Conservation (phyloP, 2,888 invertebrate species). For the Ophion ellenae region DNA sequence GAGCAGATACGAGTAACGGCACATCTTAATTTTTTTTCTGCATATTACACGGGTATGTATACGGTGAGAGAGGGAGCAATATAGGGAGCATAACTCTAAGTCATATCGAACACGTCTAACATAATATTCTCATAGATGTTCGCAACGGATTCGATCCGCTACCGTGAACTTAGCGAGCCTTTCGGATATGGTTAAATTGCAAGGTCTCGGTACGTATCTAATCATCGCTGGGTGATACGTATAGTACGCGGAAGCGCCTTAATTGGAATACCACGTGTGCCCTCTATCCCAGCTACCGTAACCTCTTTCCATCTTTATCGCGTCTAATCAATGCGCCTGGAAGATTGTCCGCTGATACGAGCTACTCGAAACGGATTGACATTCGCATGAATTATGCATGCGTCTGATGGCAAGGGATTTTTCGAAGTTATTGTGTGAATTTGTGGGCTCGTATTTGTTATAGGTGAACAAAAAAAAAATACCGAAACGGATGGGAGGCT, state of each 20-base stretch:
- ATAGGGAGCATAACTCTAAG: slow-evolving; percentile 1
- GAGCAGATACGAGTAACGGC: slow-evolving; percentile 55
- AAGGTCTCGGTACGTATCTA: slow-evolving; percentile 67
- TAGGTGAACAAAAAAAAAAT: background rate
- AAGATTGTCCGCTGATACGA: slow-evolving; percentile 16
- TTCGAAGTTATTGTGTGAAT: background rate
- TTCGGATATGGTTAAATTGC: slow-evolving; percentile 64
- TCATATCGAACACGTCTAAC: slow-evolving; percentile 38
- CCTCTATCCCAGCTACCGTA: slow-evolving; percentile 30
- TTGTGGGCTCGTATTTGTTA: background rate
- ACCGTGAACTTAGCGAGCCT: slow-evolving; percentile 46
- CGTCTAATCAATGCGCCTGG: slow-evolving; percentile 21
- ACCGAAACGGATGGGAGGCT: background rate
- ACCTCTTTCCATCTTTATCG: slow-evolving; percentile 25
- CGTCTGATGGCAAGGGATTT: background rate
- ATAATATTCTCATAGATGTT: slow-evolving; percentile 47
- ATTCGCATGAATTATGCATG: background rate
- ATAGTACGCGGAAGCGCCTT: slow-evolving; percentile 74
- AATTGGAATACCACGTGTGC: slow-evolving; percentile 75
- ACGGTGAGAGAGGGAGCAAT: background rate
- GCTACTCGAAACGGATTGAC: background rate
- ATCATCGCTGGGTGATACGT: slow-evolving; percentile 69
- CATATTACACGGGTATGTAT: slow-evolving; percentile 6
- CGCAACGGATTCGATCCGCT: slow-evolving; percentile 32
- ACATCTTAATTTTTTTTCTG: slow-evolving; percentile 30